A percentile compares a stretch with the other conserved stretches of the same genome.
Conservation (phyloP, 1,140 invertebrate species). For the Conus ventricosus region DNA sequence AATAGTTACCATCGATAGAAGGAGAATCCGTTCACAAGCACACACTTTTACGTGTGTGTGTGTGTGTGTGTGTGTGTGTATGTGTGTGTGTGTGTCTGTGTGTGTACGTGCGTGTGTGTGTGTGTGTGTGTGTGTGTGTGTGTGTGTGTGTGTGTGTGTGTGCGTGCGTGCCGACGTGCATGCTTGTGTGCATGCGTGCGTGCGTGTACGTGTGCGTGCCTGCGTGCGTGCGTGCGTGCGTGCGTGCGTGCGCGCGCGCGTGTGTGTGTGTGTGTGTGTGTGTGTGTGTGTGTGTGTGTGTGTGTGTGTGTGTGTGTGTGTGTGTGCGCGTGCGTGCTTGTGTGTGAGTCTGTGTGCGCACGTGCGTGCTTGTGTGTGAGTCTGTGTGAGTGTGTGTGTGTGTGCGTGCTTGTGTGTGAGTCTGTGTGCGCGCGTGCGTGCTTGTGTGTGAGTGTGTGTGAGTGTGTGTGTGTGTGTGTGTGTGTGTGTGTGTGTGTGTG, state of each 20-base stretch:
- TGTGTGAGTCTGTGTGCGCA: not conserved
- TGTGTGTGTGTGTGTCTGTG: not conserved
- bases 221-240: too few relatives aligned
- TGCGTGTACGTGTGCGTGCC: too few relatives aligned
- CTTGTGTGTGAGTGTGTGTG: not conserved
- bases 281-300: too few relatives aligned
- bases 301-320: too few relatives aligned
- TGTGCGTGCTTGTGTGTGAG: not conserved
- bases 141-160: not conserved
- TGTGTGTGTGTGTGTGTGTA: not conserved
- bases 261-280: too few relatives aligned
- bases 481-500: not conserved
- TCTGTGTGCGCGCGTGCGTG: not conserved
- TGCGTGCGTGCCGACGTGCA: too few relatives aligned
- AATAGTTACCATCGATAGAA: too few relatives aligned
- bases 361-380: not conserved
- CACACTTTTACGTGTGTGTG: slow-evolving; percentile 40
- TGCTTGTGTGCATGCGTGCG: too few relatives aligned
- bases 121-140: not conserved
- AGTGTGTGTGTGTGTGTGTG: not conserved
- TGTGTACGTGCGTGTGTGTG: not conserved
- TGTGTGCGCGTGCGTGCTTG: too few relatives aligned
- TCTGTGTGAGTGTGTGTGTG: not conserved
- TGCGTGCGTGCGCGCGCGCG: too few relatives aligned
- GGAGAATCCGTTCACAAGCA: too few relatives aligned